These are phyloP conservation scores for Nephrocerus scutellatus DNA, from an alignment of 2,888 invertebrate species.

Conservation along the genomic window DNA sequence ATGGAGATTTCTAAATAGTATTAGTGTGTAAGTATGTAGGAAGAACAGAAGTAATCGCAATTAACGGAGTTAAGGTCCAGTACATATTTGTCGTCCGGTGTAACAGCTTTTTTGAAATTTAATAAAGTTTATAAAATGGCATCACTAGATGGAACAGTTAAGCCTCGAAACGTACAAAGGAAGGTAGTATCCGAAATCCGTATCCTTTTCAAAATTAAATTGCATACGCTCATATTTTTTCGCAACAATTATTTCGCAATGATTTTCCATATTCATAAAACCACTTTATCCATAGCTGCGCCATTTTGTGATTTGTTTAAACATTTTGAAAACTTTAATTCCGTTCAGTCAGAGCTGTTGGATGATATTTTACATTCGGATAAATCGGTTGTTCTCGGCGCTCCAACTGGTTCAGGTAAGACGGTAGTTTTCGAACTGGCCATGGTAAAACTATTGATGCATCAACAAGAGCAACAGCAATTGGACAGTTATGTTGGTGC, in stretches of 20 bases:
- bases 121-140: no score
- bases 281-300: no score
- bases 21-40: no score
- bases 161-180: no score
- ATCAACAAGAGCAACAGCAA: slow-evolving; percentile 4
- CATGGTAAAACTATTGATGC: slow-evolving; percentile 58
- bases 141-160: no score
- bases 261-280: no score
- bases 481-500: slow-evolving; percentile 31
- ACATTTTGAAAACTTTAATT: slow-evolving; percentile 60
- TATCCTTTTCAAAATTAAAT: slow-evolving; percentile 21
- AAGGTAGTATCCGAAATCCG: slow-evolving; percentile 23
- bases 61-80: no score
- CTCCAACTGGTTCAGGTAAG: slow-evolving; percentile 79
- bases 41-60: no score
- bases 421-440: slow-evolving; percentile 78
- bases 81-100: no score
- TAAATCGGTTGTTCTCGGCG: slow-evolving; percentile 64
- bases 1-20: no score
- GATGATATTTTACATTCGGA: slow-evolving; percentile 63
- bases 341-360: slow-evolving; percentile 64
- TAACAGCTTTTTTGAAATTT: no score
- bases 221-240: not conserved
- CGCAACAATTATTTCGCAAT: not conserved
- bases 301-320: slow-evolving; percentile 53